Base-by-base conservation (phyloP, 2,888 invertebrate genomes). In the Trachelus troglodyta region DNA sequence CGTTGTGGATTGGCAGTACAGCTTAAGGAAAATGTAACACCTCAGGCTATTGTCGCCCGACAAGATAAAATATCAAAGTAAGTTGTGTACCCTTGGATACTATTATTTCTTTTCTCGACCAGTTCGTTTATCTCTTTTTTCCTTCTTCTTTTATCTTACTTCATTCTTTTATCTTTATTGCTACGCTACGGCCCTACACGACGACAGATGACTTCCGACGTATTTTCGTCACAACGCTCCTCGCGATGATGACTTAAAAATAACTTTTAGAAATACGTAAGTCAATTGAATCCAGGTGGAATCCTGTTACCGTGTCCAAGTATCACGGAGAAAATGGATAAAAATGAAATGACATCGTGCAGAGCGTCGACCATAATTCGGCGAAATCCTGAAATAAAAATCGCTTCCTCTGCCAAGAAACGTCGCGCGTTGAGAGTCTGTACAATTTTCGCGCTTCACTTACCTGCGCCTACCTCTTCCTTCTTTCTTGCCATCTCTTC, bases 1-100 rank as follows among this genome's bases (percentile, higher is more conserved):
- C 92, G 98, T 82, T 96, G 97, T 12, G 97, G 98, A 0, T 93
- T 98, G 73, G 97, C 95, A 23, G 95, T 98, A 92, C 97, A 97
- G 90, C 92, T 98, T 76, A 96, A 98, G 88, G 96, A 97, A 87
- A 95, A 96, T 3, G 94, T 98, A 9, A 96, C 96, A 2, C 93
- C 95, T 34, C 94, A 95, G 81, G 94, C 94, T 77, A 97, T 98
- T 79, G 93, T 95, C 83, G 93, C 94, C 31, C 92, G 94, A 83
- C 95, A 96, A 89, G 95, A 96, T 86, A 94, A 94, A 90, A 95
- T 96, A 78, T 94, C 95, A 84, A 95, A 94, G 96, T 96, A 90
- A 92, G 93, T 91, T 77, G 74, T 78, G 77, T 68, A 56, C 56
- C 56, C 56, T 56, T 23, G 73, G 73, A 76, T 76, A 77, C 80